These are phyloP conservation scores for Drosophila quinaria DNA, from an alignment of 2,888 invertebrate species.

Conservation along the genomic window DNA sequence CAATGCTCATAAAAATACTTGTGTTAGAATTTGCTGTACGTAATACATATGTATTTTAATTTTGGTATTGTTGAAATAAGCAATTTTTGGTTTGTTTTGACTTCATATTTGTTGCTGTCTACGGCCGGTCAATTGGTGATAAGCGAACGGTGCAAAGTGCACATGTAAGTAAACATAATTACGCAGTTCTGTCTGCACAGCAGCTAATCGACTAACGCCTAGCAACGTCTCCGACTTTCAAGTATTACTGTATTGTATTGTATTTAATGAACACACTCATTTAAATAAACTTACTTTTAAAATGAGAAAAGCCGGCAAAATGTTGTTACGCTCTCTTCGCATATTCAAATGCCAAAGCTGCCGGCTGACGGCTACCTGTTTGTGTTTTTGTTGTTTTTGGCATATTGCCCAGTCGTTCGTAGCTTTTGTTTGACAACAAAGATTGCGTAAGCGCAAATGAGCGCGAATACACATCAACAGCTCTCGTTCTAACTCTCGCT, in stretches of 20 bases:
- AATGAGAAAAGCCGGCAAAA: conserved; percentile 44
- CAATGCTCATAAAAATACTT: conserved; percentile 38
- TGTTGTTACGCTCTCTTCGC: conserved; percentile 12
- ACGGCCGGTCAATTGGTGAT: conserved; percentile 28
- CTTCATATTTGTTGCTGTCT: conserved; percentile 20
- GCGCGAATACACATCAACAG: conserved; percentile 7
- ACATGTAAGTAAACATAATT: conserved; percentile 41
- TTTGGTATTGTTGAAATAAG: conserved; percentile 6
- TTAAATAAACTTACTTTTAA: not conserved
- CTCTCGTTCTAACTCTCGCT: conserved; percentile 23
- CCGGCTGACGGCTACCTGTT: conserved; percentile 31
- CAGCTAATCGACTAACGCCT: conserved; percentile 44
- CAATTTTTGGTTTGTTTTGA: conserved; percentile 1
- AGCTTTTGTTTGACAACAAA: conserved; percentile 77
- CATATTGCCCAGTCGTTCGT: conserved; percentile 42
- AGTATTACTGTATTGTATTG: not conserved
- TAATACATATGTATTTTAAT: not conserved
- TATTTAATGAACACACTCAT: conserved; percentile 2
- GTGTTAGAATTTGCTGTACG: not conserved
- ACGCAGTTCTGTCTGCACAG: conserved; percentile 53
- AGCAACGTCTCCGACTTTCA: conserved; percentile 42
- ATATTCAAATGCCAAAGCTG: conserved; percentile 41
- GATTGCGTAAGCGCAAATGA: conserved; percentile 64
- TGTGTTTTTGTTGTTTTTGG: conserved; percentile 45
- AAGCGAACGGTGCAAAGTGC: conserved; percentile 54